Evolutionary conservation across 2,113 vertebrate species (phyloP), one percentile per base, ranked within the genome.

Genomic region (Gorsachius goisagi): DNA sequence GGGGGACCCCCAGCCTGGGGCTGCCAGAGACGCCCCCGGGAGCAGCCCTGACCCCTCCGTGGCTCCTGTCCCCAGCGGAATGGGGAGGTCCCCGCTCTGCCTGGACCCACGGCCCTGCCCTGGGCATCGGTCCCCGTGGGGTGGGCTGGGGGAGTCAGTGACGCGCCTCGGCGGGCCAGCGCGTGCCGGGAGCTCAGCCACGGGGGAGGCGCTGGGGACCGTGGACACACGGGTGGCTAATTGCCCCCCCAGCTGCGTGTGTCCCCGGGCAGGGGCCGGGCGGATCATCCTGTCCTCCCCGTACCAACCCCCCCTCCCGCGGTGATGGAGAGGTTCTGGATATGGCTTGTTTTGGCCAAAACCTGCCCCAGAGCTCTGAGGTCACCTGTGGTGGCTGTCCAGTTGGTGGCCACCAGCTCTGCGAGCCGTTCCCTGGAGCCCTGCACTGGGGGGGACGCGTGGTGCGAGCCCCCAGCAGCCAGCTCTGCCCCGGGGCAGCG

Each of bases 171-270:
- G 60, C 53, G 82, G n/a, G 75, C 64, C 45, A 82, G 53, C 5
- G 3, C 7, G 30, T 17, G 32, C 52, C 24, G 22, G 64, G 41
- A 32, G 12, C 32, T 53, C 32, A 33, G 66, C 26, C 71, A 28
- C 21, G 9, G 45, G 19, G 35, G 11, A 35, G 35, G 62, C 47
- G 22, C 39, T 11, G 20, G 41, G 59, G 62, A 56, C 68, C 44
- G 55, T 9, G 41, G 32, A 35, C 33, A 6, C 26, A 18, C 23
- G 1, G 6, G n/a, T 2, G 12, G 74, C 37, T 67, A 28, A 60
- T 28, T 60, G 79, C 1, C 1, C 59, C 59, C 44, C 0, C 12
- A 47, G 78, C 78, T 60, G 66, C 78, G 37, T 1, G 1, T 22
- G 44, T 47, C 49, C 78, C 56, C 3, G 5, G 10, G 58, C 18